Evolutionary conservation across 2,113 vertebrate genomes (phyloP), one percentile per base, ranked within the genome.

Genomic region (Garra rufa): DNA sequence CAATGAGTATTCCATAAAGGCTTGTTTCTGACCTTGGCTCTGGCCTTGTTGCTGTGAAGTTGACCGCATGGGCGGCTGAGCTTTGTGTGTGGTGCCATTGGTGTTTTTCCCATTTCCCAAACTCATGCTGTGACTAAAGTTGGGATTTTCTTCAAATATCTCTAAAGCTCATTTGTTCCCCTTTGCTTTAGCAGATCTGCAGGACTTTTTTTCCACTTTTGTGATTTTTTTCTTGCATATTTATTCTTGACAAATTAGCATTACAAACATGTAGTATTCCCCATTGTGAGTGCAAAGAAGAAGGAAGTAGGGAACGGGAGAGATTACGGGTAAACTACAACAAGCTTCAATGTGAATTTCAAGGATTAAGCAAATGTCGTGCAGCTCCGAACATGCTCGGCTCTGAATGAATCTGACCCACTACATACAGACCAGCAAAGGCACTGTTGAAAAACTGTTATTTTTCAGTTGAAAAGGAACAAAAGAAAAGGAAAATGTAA

Each of bases 261-360:
- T 86, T 86, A 82, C 78, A 86, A 88, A 78, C 67, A 84, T 43
- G 65, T n/a, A 46, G 63, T 82, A 76, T 83, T 83, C 82, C 57
- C 71, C 46, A 65, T 76, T 76, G 82, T 26, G 41, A 65, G 73
- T 24, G 44, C 6, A 59, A 78, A 41, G 52, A 76, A 26, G 44
- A n/a, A 61, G 26, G 44, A 41, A 44, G 63, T 13, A 19, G 50
- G 9, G 30, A 50, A 52, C n/a, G 17, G 14, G n/a, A 38, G 30
- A 73, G 34, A 59, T 82, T 74, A 59, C 0, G 15, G 30, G 15
- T 28, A 8, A 73, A 55, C 63, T 77, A 24, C 48, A 41, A 24
- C 30, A 30, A 83, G 69, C 52, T 70, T 50, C 15, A 63, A 67
- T 28, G 46, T 76, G 28, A 63, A 52, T 76, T 63, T 77, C 13